These are phyloP conservation scores for Ornithoptera alexandrae DNA, from an alignment of 2,888 invertebrate species.

Conservation along the genomic window DNA sequence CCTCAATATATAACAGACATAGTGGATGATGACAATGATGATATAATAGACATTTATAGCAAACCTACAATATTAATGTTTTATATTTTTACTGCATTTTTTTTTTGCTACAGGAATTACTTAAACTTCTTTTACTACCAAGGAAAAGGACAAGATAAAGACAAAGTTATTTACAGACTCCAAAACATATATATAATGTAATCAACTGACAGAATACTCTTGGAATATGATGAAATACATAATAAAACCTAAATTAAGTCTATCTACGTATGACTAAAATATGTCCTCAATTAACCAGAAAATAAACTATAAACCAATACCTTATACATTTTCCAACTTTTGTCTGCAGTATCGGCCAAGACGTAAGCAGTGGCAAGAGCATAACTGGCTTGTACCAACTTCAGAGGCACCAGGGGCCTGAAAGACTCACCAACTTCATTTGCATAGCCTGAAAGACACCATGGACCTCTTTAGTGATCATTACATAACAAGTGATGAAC, in stretches of 20 bases:
- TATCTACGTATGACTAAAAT: neutral
- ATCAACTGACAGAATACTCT: no score
- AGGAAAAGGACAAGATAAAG: no score
- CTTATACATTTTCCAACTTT: slow-evolving; percentile 82
- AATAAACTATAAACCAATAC: slow-evolving; percentile 53
- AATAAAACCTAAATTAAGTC: neutral
- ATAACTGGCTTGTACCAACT: slow-evolving; percentile 87
- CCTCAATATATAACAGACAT: no score
- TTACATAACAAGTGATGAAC: slow-evolving; percentile 69
- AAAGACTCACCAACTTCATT: slow-evolving; percentile 98
- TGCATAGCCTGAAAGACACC: slow-evolving; percentile 88
- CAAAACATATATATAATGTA: no score
- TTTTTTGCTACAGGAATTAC: no score
- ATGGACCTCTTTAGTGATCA: slow-evolving; percentile 71
- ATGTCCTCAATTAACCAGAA: neutral
- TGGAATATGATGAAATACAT: neutral
- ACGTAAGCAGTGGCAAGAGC: slow-evolving; percentile 91
- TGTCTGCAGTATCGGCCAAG: slow-evolving; percentile 91
- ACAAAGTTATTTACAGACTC: no score
- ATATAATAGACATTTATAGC: no score
- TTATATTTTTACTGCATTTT: no score
- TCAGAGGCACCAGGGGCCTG: slow-evolving; percentile 85
- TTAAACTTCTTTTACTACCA: no score
- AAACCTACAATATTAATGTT: no score
- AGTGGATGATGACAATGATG: no score